phyloP scores from a whole-genome alignment of 2,888 invertebrate genomes.

The Stegana nigrithorax region DNA sequence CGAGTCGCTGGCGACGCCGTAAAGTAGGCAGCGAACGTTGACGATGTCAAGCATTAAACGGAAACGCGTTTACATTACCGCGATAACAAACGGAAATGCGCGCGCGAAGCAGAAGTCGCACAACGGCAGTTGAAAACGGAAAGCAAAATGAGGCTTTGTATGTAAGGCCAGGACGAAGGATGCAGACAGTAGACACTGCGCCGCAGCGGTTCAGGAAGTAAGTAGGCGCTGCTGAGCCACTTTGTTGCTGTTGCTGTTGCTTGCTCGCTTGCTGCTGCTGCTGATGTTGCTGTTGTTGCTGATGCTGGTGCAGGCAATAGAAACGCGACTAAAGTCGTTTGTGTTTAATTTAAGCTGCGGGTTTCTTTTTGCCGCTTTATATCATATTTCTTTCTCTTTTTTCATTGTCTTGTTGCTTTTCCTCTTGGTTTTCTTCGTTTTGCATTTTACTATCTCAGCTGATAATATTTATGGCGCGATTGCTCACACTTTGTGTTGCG shows the following conservation, averaged over 20 bases:
- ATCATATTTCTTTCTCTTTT: not conserved
- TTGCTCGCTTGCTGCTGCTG: slow-evolving; percentile 27
- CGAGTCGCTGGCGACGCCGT: slow-evolving; percentile 18
- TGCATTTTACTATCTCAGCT: slow-evolving; percentile 25
- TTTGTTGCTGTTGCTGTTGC: not conserved
- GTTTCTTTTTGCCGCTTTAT: not conserved
- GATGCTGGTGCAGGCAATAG: not conserved
- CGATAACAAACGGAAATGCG: slow-evolving; percentile 59
- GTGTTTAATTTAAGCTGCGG: not conserved
- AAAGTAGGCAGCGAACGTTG: slow-evolving; percentile 19
- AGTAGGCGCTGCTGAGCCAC: slow-evolving; percentile 32
- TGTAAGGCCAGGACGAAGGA: slow-evolving; percentile 38
- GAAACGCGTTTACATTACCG: slow-evolving; percentile 56
- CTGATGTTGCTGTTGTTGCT: slow-evolving; percentile 22
- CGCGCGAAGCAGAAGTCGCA: slow-evolving; percentile 28
- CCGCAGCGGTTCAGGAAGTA: slow-evolving; percentile 33
- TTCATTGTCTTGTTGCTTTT: not conserved
- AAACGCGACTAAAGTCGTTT: not conserved
- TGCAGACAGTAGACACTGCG: slow-evolving; percentile 2
- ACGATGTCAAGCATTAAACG: slow-evolving; percentile 44
- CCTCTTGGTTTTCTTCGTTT: not conserved
- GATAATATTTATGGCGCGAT: slow-evolving; percentile 49
- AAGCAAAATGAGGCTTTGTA: slow-evolving; percentile 12
- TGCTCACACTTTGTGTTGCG: slow-evolving; percentile 15
- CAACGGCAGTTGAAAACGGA: not conserved